Percentiles rank a stretch among this genome's conserved stretches.
These are phyloP conservation scores for Artemia sp. DNA, from an alignment of 2,888 invertebrate species.

Conservation along the genomic window DNA sequence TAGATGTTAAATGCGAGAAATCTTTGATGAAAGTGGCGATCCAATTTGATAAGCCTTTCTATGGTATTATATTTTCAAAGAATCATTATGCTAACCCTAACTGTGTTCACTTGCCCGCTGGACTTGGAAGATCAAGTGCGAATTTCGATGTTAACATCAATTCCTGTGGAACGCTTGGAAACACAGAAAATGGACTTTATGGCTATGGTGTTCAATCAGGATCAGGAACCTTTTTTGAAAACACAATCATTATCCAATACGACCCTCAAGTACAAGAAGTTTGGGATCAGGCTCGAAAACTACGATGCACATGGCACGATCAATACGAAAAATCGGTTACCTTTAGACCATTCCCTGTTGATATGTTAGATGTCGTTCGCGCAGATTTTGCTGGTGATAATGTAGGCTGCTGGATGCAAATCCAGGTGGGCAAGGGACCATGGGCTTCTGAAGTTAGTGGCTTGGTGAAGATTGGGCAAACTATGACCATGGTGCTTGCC, in stretches of 20 bases:
- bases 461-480: slow-evolving; percentile 81
- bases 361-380: slow-evolving; percentile 83
- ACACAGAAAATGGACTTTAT: slow-evolving; percentile 71
- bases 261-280: slow-evolving; percentile 86
- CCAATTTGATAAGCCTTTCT: slow-evolving; percentile 86
- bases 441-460: slow-evolving; percentile 92
- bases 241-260: slow-evolving; percentile 80
- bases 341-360: slow-evolving; percentile 82
- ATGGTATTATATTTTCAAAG: slow-evolving; percentile 86
- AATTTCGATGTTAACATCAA: slow-evolving; percentile 81
- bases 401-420: slow-evolving; percentile 94
- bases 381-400: slow-evolving; percentile 90
- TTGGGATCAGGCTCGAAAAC: slow-evolving; percentile 82
- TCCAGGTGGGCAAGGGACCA: slow-evolving; percentile 82
- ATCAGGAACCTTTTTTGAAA: slow-evolving; percentile 81
- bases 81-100: slow-evolving; percentile 83
- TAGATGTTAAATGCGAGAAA: slow-evolving; percentile 86
- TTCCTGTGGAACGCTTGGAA: slow-evolving; percentile 78
- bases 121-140: slow-evolving; percentile 63
- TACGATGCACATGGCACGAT: slow-evolving; percentile 87
- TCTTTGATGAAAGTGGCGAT: slow-evolving; percentile 81
- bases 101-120: slow-evolving; percentile 76
- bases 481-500: slow-evolving; percentile 89
- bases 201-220: slow-evolving; percentile 62
- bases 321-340: slow-evolving; percentile 88